phyloP scores from a whole-genome alignment of 2,113 vertebrate species.

The Carollia perspicillata region DNA sequence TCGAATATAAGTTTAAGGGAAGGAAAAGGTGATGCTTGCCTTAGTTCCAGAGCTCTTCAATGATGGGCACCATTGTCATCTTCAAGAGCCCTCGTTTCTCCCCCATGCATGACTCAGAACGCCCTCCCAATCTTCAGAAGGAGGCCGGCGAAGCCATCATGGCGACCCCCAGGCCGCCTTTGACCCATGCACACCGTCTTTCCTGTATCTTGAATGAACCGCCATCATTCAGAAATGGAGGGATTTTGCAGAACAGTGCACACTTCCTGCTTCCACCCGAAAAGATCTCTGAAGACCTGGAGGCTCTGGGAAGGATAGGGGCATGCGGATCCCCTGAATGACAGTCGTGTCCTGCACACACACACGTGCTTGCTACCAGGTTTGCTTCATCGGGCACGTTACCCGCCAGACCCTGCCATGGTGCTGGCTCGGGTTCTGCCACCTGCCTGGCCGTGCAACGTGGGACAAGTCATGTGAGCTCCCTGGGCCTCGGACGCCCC shows the following conservation, averaged over 20 bases:
- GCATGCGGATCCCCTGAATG: not conserved
- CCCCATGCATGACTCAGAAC: not conserved
- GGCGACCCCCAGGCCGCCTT: too few relatives aligned
- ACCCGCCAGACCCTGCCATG: not conserved
- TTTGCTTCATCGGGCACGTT: not conserved
- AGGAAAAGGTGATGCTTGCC: not conserved
- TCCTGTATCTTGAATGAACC: not conserved
- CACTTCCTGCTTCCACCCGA: not conserved
- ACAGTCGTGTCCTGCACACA: not conserved
- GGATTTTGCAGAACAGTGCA: not conserved
- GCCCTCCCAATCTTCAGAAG: not conserved
- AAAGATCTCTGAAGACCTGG: not conserved
- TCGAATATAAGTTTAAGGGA: not conserved
- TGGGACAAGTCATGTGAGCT: not conserved
- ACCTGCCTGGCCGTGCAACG: not conserved
- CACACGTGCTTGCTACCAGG: not conserved
- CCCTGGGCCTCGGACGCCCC: not conserved
- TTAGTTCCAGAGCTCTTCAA: not conserved
- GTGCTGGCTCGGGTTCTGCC: rapidly evolving
- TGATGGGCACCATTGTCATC: not conserved
- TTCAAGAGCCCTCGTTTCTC: not conserved
- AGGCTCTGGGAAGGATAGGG: not conserved
- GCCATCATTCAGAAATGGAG: not conserved
- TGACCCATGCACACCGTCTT: too few relatives aligned
- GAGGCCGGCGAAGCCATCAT: not conserved